phyloP scores from a whole-genome alignment of 2,888 invertebrate species.

The Melikaiella ostensackeni region DNA sequence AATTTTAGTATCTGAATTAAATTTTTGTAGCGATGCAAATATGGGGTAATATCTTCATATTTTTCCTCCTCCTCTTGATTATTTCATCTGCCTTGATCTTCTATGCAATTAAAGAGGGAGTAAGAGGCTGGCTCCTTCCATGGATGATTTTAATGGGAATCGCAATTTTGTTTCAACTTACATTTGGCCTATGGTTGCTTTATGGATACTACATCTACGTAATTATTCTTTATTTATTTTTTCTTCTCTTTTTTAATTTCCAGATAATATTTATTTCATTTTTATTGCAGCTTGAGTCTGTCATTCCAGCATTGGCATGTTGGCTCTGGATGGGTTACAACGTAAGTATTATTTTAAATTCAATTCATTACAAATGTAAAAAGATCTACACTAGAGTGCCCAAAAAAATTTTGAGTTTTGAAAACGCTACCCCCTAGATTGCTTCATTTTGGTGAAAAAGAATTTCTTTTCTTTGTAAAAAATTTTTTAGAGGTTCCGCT shows the following conservation, averaged over 20 bases:
- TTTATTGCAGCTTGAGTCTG: conserved; percentile 85
- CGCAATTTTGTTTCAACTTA: conserved; percentile 85
- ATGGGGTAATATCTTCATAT: conserved; percentile 83
- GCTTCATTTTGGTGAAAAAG: too few relatives aligned
- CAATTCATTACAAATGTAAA: neutral
- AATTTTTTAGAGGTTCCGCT: too few relatives aligned
- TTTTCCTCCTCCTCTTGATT: conserved; percentile 81
- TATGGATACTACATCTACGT: conserved; percentile 96
- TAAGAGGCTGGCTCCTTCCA: conserved; percentile 89
- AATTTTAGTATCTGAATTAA: conserved; percentile 37
- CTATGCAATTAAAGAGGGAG: conserved; percentile 83
- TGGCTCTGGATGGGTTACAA: conserved; percentile 93
- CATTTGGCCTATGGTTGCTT: conserved; percentile 91
- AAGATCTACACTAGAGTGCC: neutral
- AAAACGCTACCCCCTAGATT: too few relatives aligned
- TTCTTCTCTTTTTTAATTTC: conserved; percentile 15
- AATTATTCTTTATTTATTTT: conserved; percentile 75
- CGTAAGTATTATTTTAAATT: conserved; percentile 80
- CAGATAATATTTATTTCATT: conserved; percentile 1
- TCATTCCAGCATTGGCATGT: conserved; percentile 86
- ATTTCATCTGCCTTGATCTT: conserved; percentile 81
- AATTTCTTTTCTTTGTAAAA: too few relatives aligned
- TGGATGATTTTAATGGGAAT: conserved; percentile 86
- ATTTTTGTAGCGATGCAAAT: conserved; percentile 84
- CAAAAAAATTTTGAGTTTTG: too few relatives aligned